phyloP scores from a whole-genome alignment of 2,888 invertebrate genomes.

The Phyllotreta cruciferae region DNA sequence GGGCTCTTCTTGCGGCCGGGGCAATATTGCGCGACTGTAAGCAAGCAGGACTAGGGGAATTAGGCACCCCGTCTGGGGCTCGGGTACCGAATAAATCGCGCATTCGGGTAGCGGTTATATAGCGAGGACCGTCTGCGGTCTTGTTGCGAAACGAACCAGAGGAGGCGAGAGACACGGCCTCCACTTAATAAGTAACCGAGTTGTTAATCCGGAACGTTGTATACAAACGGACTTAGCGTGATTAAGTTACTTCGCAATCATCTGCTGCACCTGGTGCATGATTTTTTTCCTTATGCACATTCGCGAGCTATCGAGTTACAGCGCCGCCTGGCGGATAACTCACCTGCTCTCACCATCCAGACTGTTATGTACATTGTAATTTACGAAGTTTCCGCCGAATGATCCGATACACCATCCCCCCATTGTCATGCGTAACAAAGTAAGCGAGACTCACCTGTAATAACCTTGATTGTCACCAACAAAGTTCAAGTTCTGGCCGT shows the following conservation, averaged over 20 bases:
- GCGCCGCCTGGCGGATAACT: conserved; percentile 15
- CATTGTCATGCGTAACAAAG: neutral
- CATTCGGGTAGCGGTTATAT: conserved; percentile 13
- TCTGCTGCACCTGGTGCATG: too few species aligned
- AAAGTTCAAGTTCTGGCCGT: conserved; percentile 38
- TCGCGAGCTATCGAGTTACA: conserved; percentile 10
- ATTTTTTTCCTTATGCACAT: too few species aligned
- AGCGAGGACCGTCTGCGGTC: conserved; percentile 36
- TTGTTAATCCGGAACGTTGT: conserved; percentile 47
- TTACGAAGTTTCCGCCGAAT: neutral
- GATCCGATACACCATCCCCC: neutral
- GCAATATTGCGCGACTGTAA: too few species aligned
- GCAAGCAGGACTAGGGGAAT: neutral
- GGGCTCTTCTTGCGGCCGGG: too few species aligned
- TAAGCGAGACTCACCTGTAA: conserved; percentile 48
- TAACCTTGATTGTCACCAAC: conserved; percentile 46
- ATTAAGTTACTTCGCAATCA: conserved; percentile 39
- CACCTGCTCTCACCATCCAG: conserved; percentile 13
- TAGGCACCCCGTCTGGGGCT: conserved; percentile 9
- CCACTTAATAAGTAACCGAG: conserved; percentile 44
- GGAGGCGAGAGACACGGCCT: conserved; percentile 21
- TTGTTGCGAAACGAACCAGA: conserved; percentile 19
- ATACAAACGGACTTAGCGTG: conserved; percentile 44
- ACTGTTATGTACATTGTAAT: neutral
- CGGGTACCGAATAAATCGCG: conserved; percentile 13